phyloP scores from a whole-genome alignment of 2,797 vertebrate species.

The Enteromius paludinosus region DNA sequence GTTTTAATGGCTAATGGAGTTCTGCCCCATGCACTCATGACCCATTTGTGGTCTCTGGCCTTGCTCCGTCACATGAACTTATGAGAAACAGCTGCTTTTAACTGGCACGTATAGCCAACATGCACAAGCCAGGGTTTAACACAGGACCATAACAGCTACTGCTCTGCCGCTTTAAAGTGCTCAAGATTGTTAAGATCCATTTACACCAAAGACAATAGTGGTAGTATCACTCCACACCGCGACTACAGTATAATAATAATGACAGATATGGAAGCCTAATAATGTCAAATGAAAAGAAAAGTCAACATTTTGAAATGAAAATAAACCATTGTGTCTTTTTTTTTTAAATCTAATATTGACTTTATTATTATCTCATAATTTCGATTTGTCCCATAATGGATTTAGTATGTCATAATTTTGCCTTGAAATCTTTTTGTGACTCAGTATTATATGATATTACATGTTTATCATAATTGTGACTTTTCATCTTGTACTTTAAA shows the following conservation, averaged over 20 bases:
- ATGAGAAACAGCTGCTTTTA: constrained; percentile 52
- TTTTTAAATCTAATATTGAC: background rate
- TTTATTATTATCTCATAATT: background rate
- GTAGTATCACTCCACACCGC: background rate
- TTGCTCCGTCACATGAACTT: constrained; percentile 35
- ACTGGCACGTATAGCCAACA: constrained; percentile 3
- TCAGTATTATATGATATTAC: no score
- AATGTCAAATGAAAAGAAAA: background rate
- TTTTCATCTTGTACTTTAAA: background rate
- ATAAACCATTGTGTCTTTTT: background rate
- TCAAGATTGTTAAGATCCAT: background rate
- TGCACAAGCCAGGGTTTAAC: background rate
- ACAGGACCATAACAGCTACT: background rate
- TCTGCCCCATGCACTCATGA: constrained; percentile 19
- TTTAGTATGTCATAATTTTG: background rate
- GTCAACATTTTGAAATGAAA: background rate
- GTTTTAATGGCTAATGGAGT: background rate
- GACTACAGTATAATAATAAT: background rate
- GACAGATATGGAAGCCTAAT: background rate
- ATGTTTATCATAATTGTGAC: background rate
- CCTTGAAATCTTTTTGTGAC: no score
- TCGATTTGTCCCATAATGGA: no score
- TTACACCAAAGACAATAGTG: background rate
- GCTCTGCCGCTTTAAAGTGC: background rate
- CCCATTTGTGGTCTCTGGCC: constrained; percentile 31